Base-by-base conservation (phyloP, 1,140 invertebrate genomes). In the Potamilus streckersoni region DNA sequence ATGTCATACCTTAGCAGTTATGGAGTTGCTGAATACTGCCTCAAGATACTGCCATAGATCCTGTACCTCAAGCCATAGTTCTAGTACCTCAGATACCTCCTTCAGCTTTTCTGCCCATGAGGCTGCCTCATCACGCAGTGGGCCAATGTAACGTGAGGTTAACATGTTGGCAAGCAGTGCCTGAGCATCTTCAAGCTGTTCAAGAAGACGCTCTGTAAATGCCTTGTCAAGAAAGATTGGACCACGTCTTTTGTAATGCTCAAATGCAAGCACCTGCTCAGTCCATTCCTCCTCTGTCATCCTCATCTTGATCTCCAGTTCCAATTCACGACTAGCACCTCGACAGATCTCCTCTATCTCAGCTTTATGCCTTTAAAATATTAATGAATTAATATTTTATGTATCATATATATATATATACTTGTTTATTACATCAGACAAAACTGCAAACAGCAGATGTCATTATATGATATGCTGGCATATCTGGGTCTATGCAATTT, bases 241-340 rank as follows among this genome's bases (percentile, higher is more conserved):
- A 16, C 89, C 89, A 56, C 85, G 84, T 56, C 85, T 84, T 73
- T 90, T 90, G 85, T 89, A 90, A 70, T 84, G 84, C 69, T 89
- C 85, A 82, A 90, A 90, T 49, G 83, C 85, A 15, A 90, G 78
- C 20, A 90, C 88, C 82, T 90, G 90, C 79, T 90, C 90, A n/a
- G 88, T 90, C 90, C 90, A 90, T 79, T 90, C 88, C 69, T 90
- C 90, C 74, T 90, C 89, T 49, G 88, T 90, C 62, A 85, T 79
- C 62, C 87, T 80, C 85, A 90, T 87, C 79, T 89, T 89, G 31
- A 89, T 85, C 78, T 90, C 89, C 20, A 90, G 81, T 73, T 90
- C 89, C 55, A 89, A 73, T 79, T 90, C 90, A 76, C 85, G 81
- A 74, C 85, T 85, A 38, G 90, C 89, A 68, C 84, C 83, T 31